Base-by-base conservation (phyloP, 2,797 vertebrate species). In the Knipowitschia caucasica region DNA sequence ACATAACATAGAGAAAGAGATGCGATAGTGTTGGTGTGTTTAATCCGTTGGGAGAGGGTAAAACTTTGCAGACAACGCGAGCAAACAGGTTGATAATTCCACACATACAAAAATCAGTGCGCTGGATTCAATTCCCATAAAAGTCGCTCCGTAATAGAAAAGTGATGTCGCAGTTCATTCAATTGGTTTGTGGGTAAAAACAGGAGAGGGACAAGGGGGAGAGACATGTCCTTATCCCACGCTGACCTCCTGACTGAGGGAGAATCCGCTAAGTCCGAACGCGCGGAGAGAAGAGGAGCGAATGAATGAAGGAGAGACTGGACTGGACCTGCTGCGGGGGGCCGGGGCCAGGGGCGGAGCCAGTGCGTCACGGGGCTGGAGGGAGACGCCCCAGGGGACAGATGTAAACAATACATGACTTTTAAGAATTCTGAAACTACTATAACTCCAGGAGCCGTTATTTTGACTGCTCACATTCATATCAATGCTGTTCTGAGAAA, bases 121-220 rank as follows among this genome's bases (percentile, higher is more conserved):
- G 46, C 24, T 15, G 8, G 14, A 25, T 46, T 17, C 60, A 63
- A 58, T 66, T 69, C 70, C 34, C 53, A 44, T 8, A 7, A 35
- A 23, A 4, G 3, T 1, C 10, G 44, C 17, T 6, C 20, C 10
- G 24, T 30, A 0, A 52, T 0, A 9, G 7, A 21, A 11, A n/a
- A 4, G 30, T 17, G 14, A 27, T 20, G 20, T 36, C 26, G 21
- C 11, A 26, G 2, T 3, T 2, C 2, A 0, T 18, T n/a, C 4
- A 5, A 21, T 43, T 38, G 34, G 4, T 9, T 27, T 11, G 2
- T 21, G 52, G 14, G 31, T 1, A 17, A 18, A 39, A 5, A 8
- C 1, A 1, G 4, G 0, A 8, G 36, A 5, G 23, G 21, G 24
- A n/a, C 7, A 4, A 12, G 4, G 4, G 9, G 7, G 30, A 46